phyloP scores from a whole-genome alignment of 2,888 invertebrate genomes.

The Chrysolina americana region DNA sequence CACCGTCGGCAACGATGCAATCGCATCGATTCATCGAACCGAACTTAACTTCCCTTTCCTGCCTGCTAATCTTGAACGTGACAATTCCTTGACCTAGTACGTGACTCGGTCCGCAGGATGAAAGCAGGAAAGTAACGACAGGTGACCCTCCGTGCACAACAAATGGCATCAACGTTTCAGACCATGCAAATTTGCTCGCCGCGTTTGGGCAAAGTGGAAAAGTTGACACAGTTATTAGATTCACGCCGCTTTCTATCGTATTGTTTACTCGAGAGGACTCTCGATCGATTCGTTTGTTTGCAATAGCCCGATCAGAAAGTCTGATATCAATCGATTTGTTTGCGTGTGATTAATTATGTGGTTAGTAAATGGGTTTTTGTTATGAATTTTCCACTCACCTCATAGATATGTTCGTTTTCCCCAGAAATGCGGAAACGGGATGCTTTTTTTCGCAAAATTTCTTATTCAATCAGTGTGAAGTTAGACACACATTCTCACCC shows the following conservation, averaged over 20 bases:
- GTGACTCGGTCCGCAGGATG: conserved; percentile 52
- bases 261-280: conserved; percentile 15
- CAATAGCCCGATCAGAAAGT: too few species aligned
- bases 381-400: too few species aligned
- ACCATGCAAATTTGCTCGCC: conserved; percentile 39
- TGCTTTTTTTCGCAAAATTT: too few species aligned
- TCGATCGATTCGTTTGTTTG: neutral
- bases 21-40: neutral
- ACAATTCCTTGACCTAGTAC: conserved; percentile 56
- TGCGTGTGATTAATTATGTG: too few species aligned
- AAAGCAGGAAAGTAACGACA: conserved; percentile 51
- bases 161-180: conserved; percentile 34
- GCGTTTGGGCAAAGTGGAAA: conserved; percentile 29
- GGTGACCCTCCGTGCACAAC: conserved; percentile 46
- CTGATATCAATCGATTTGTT: too few species aligned
- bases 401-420: too few species aligned
- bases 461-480: too few species aligned
- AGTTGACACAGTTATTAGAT: conserved; percentile 34
- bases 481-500: too few species aligned
- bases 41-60: conserved; percentile 49
- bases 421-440: too few species aligned
- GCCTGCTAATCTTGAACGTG: conserved; percentile 50
- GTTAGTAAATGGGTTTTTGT: too few species aligned
- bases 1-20: neutral
- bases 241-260: conserved; percentile 28